These are phyloP conservation scores for Falco cherrug DNA, from an alignment of 2,797 vertebrate species.

Conservation along the genomic window DNA sequence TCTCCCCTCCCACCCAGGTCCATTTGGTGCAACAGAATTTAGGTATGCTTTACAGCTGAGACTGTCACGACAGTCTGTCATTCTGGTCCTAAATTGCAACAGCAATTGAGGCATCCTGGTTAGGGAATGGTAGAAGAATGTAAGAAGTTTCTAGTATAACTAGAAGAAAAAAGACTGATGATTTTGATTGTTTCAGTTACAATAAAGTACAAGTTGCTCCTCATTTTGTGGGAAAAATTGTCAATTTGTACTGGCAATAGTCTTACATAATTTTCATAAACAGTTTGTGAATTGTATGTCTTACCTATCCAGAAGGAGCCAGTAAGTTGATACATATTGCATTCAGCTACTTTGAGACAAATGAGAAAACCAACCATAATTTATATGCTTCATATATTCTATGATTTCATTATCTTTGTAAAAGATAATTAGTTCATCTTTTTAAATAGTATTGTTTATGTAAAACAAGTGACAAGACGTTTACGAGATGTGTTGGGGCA, in stretches of 20 bases:
- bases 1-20: background rate
- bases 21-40: background rate
- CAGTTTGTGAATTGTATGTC: background rate
- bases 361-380: background rate
- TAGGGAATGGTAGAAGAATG: background rate
- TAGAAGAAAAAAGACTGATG: background rate
- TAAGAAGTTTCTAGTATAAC: background rate
- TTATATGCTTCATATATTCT: background rate
- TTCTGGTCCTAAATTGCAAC: background rate
- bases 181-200: background rate
- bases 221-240: background rate
- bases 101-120: background rate
- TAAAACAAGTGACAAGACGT: background rate
- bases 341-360: background rate
- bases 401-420: conserved; percentile 14
- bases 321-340: background rate
- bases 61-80: background rate
- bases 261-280: background rate
- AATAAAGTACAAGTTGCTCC: background rate
- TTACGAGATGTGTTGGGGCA: background rate
- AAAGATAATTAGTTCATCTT: background rate
- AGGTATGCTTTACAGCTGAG: background rate
- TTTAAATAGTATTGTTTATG: background rate
- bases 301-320: background rate
- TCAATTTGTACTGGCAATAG: background rate